Evolutionary conservation across 2,113 vertebrate species (phyloP), one percentile per base, ranked within the genome.

Genomic region (Marmota monax): DNA sequence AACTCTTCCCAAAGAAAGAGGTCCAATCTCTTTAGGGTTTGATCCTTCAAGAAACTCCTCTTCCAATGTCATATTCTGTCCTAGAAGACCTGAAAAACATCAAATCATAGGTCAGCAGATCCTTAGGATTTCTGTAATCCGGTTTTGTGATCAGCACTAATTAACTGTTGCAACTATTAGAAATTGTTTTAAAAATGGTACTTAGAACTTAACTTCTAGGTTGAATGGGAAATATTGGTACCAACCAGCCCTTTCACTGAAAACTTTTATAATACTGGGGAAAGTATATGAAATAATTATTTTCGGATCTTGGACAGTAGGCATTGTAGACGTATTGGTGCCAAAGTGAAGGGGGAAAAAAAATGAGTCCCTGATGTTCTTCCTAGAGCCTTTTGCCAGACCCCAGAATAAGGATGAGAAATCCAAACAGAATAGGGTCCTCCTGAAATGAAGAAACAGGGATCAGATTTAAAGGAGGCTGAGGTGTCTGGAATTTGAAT

Each of bases 101-200:
- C 56, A 94, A 45, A 85, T 63, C 48, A 53, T 16, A 63, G 29
- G 42, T 83, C 16, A 23, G 65, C 12, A 96, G 42, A 73, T 22
- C 8, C 32, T 32, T 58, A 14, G 32, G 23, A 61, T 61, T 96
- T 85, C 73, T 79, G 73, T 73, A 84, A 88, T 74, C 29, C 27
- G 78, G 22, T 34, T 88, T 88, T 76, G 32, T 76, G 32, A n/a
- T 79, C n/a, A 84, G 42, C 42, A 65, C 37, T 72, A 69, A 70
- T 65, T 88, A 79, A 76, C 48, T 84, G 65, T 87, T 65, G 87
- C 70, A 97, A 80, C 32, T 61, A 80, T 63, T 13, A 63, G 72
- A 92, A 63, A 45, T 61, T 83, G 12, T 27, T 72, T 89, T 70
- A 51, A 65, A 89, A 67, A 61, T 92, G 32, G 12, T 45, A 87